Percentiles rank a stretch among this genome's conserved stretches.
These are phyloP conservation scores for Erannis defoliaria DNA, from an alignment of 2,888 invertebrate genomes.

Conservation along the genomic window DNA sequence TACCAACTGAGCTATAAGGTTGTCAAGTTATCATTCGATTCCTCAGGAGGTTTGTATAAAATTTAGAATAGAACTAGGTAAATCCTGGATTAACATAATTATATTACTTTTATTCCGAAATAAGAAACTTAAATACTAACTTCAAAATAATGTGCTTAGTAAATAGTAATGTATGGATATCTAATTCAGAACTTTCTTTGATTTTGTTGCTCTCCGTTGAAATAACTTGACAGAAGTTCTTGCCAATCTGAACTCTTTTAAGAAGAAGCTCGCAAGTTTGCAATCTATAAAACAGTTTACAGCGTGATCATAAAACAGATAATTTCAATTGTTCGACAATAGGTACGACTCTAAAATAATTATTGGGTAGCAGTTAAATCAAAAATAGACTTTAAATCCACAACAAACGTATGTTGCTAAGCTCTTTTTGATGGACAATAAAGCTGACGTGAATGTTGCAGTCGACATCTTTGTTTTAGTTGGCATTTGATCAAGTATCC, in stretches of 20 bases:
- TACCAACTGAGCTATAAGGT: no score
- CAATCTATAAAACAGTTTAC: conserved; percentile 10
- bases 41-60: no score
- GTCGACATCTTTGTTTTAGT: conserved; percentile 57
- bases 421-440: conserved; percentile 66
- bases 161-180: no score
- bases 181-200: no score
- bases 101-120: no score
- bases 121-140: neutral
- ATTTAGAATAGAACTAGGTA: no score
- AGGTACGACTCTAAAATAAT: conserved; percentile 11
- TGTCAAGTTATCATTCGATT: no score
- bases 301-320: conserved; percentile 10
- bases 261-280: neutral
- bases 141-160: no score
- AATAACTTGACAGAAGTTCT: neutral
- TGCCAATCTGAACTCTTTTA: neutral
- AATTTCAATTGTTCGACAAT: conserved; percentile 26
- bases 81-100: no score
- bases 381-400: conserved; percentile 25
- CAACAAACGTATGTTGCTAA: conserved; percentile 51
- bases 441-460: conserved; percentile 43
- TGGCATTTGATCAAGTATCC: conserved; percentile 60
- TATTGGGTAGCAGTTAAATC: conserved; percentile 10
- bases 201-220: no score